phyloP scores from a whole-genome alignment of 1,140 invertebrate genomes.

The Manduca sexta region DNA sequence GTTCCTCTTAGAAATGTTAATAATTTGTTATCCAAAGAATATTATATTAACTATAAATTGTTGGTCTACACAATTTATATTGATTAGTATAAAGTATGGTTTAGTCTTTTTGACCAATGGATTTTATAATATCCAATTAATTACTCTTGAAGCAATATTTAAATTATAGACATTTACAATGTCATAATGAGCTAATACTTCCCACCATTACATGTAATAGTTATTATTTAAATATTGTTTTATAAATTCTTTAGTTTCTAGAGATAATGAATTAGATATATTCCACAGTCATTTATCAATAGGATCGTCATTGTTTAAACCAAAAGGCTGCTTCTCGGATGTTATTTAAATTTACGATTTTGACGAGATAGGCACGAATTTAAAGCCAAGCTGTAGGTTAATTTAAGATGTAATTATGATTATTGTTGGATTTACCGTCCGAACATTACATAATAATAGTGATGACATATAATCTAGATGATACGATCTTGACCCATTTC shows the following conservation, averaged over 20 bases:
- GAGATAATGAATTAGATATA: constrained; percentile 51
- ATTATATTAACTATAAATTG: constrained; percentile 62
- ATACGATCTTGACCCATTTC: constrained; percentile 53
- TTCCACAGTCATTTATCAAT: constrained; percentile 70
- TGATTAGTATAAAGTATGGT: constrained; percentile 47
- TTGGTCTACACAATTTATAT: constrained; percentile 42
- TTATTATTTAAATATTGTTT: constrained; percentile 68
- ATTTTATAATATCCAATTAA: constrained; percentile 41
- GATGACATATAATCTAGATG: constrained; percentile 59
- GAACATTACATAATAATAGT: constrained; percentile 66
- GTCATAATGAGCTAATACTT: constrained; percentile 44
- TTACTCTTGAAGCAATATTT: constrained; percentile 62
- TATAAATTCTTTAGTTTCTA: constrained; percentile 52
- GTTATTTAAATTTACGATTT: constrained; percentile 57
- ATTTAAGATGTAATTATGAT: constrained; percentile 65
- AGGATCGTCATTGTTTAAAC: constrained; percentile 59
- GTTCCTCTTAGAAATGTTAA: constrained; percentile 69
- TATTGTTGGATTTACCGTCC: constrained; percentile 69
- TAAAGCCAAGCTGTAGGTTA: constrained; percentile 69
- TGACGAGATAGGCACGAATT: constrained; percentile 67
- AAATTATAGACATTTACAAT: constrained; percentile 54
- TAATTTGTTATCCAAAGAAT: constrained; percentile 72
- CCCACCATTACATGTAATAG: constrained; percentile 64
- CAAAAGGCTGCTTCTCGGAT: constrained; percentile 69
- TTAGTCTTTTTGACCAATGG: constrained; percentile 17